Evolutionary conservation across 2,113 vertebrate species (phyloP).

Genomic region (Clupea harengus): DNA sequence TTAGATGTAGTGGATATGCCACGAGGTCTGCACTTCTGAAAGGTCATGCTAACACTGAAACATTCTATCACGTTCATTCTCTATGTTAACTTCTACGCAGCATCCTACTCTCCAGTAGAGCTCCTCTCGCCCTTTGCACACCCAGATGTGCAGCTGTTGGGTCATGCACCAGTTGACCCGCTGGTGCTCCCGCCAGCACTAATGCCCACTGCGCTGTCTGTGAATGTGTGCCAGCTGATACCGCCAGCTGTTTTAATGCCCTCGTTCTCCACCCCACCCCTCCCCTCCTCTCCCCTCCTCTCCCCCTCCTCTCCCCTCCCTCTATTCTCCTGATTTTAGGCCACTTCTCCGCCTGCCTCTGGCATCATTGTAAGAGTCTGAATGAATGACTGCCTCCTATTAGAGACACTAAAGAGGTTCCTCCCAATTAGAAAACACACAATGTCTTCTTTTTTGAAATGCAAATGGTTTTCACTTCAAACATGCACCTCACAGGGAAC

Average conservation of each 20-base stretch:
- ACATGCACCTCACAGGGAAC: constrained; percentile 42
- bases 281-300: not conserved
- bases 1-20: not conserved
- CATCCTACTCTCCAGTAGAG: not conserved
- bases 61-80: not conserved
- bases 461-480: not conserved
- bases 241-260: constrained; percentile 2
- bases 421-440: not conserved
- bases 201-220: not conserved
- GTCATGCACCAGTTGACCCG: not conserved
- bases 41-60: too few relatives aligned
- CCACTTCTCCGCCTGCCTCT: constrained; percentile 70
- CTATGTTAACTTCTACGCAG: not conserved
- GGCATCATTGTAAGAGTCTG: constrained; percentile 70
- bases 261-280: not conserved
- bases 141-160: not conserved
- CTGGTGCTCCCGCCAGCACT: not conserved
- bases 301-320: constrained; percentile 54
- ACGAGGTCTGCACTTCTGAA: not conserved
- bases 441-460: not conserved
- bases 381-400: constrained; percentile 45
- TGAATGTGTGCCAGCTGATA: not conserved
- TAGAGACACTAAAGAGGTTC: not conserved
- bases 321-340: constrained; percentile 57
- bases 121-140: not conserved